Conservation (phyloP, 2,888 invertebrate genomes). For the Oasisia sp. region DNA sequence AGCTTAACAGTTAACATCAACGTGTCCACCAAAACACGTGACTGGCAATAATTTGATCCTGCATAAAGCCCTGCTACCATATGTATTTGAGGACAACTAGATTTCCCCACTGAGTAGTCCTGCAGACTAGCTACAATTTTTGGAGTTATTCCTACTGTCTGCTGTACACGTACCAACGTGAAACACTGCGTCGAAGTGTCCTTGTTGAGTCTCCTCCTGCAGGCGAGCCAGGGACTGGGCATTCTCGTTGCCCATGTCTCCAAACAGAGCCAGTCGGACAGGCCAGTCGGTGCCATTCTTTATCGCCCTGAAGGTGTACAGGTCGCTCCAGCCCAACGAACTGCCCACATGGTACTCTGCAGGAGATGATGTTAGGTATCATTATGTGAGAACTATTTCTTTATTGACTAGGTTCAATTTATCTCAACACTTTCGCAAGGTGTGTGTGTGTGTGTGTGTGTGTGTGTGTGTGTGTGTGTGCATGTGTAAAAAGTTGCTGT, state of each 20-base stretch:
- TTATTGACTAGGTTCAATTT: no score
- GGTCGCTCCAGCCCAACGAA: constrained; percentile 79
- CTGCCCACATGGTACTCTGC: constrained; percentile 64
- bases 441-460: no score
- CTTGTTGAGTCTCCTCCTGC: constrained; percentile 84
- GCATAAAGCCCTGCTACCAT: no score
- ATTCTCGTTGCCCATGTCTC: constrained; percentile 94
- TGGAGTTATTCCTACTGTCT: background rate
- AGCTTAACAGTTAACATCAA: no score
- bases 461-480: no score
- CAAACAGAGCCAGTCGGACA: constrained; percentile 84
- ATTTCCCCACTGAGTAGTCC: no score
- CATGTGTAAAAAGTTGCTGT: no score
- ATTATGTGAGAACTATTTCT: background rate
- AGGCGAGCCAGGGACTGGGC: constrained; percentile 86
- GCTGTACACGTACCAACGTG: constrained; percentile 72
- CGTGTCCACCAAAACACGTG: no score
- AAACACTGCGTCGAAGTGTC: constrained; percentile 78
- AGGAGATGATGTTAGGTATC: background rate
- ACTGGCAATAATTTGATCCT: no score
- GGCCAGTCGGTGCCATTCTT: constrained; percentile 77
- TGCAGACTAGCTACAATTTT: no score
- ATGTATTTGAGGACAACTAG: no score
- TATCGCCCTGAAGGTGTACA: constrained; percentile 82
- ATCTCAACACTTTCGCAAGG: no score